These are phyloP conservation scores for Drosophila imparisetae DNA, from an alignment of 2,888 invertebrate genomes.

Conservation along the genomic window DNA sequence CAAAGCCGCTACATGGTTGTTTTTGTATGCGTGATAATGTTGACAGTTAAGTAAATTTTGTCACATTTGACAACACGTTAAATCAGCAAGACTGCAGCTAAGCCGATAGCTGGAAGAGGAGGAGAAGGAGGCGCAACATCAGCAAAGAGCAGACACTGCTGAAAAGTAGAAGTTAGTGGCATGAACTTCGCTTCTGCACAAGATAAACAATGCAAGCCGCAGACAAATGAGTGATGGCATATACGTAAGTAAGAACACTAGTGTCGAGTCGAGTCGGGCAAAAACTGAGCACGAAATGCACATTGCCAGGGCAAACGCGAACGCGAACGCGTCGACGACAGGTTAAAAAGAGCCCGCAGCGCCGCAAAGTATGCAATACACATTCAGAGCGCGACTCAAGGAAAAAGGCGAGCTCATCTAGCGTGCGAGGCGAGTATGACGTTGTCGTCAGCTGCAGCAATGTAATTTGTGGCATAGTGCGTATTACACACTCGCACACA, in stretches of 20 bases:
- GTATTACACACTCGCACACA: constrained; percentile 38
- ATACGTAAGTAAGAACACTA: constrained; percentile 21
- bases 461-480: constrained; percentile 70
- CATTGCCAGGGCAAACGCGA: constrained; percentile 19
- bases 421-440: constrained; percentile 30
- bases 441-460: constrained; percentile 66
- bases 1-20: constrained; percentile 49
- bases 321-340: constrained; percentile 53
- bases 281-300: constrained; percentile 31
- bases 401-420: constrained; percentile 49
- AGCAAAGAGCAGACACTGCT: constrained; percentile 30
- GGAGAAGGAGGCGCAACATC: not conserved
- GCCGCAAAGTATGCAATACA: constrained; percentile 74
- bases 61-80: constrained; percentile 82
- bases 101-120: constrained; percentile 5
- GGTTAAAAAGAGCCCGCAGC: constrained; percentile 59
- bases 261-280: constrained; percentile 1
- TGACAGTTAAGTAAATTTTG: constrained; percentile 80
- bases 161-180: constrained; percentile 42
- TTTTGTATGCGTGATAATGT: constrained; percentile 69
- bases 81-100: constrained; percentile 47
- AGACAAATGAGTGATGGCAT: constrained; percentile 77
- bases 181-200: constrained; percentile 46
- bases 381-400: constrained; percentile 54
- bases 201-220: constrained; percentile 66